A percentile compares a stretch with the other conserved stretches of the same genome.
Evolutionary conservation across 2,888 invertebrate genomes (phyloP).

Genomic region (Eupithecia pulchellata): DNA sequence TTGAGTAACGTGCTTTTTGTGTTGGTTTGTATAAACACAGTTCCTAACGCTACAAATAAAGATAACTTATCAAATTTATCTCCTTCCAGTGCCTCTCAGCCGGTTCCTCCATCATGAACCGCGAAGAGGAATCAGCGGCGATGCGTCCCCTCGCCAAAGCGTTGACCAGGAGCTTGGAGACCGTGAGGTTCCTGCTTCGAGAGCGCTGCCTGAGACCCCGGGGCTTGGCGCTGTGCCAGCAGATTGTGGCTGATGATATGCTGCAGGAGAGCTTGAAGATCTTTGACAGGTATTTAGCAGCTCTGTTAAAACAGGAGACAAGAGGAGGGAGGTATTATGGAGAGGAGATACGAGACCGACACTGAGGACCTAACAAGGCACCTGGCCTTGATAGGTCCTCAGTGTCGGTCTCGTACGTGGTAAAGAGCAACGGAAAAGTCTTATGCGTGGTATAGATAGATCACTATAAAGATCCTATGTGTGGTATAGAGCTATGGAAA

Average conservation of each 20-base stretch:
- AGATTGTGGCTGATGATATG: constrained; percentile 86
- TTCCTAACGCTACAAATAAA: too few relatives aligned
- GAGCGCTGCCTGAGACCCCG: constrained; percentile 93
- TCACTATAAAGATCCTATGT: too few relatives aligned
- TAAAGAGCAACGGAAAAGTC: too few relatives aligned
- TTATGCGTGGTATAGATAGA: too few relatives aligned
- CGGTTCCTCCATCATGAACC: constrained; percentile 98
- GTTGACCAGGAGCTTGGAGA: constrained; percentile 97
- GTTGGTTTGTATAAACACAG: not conserved
- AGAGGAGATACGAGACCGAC: too few relatives aligned
- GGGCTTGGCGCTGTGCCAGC: constrained; percentile 78
- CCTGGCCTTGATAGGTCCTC: not conserved
- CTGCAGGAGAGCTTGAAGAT: constrained; percentile 92
- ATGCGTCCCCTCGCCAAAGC: constrained; percentile 99
- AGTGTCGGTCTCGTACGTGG: too few relatives aligned
- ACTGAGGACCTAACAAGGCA: too few relatives aligned
- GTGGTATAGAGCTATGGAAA: too few relatives aligned
- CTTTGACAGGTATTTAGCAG: constrained; percentile 64
- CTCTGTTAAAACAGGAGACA: too few relatives aligned
- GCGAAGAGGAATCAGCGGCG: constrained; percentile 96
- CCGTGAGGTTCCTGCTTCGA: constrained; percentile 94
- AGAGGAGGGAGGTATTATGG: too few relatives aligned
- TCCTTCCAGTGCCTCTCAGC: constrained; percentile 95
- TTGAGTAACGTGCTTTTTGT: not conserved
- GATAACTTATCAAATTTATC: not conserved